Conservation (phyloP, 2,797 vertebrate species). For the Tachyglossus aculeatus region DNA sequence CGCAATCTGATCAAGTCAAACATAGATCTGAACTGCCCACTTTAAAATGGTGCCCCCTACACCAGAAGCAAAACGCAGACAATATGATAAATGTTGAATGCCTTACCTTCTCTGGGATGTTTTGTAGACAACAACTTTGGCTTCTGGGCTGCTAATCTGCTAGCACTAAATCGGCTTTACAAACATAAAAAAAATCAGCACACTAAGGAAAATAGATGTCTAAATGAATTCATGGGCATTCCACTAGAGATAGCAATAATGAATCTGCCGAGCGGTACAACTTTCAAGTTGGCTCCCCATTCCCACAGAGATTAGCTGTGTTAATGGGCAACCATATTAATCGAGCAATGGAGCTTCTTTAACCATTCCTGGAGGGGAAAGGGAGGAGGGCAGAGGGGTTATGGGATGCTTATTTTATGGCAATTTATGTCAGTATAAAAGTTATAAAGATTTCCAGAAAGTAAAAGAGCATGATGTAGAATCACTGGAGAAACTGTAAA, state of each 20-base stretch:
- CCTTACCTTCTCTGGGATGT: no score
- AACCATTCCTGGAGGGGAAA: conserved; percentile 64
- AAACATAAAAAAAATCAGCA: conserved; percentile 55
- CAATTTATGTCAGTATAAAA: conserved; percentile 78
- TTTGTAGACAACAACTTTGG: conserved; percentile 14
- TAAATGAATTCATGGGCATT: conserved; percentile 57
- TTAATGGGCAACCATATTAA: conserved; percentile 75
- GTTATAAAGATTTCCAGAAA: conserved; percentile 76
- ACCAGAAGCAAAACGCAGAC: no score
- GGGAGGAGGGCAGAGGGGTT: conserved; percentile 31
- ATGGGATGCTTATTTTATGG: conserved; percentile 71
- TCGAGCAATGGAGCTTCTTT: conserved; percentile 64
- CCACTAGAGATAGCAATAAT: conserved; percentile 55
- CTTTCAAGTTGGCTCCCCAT: conserved; percentile 48
- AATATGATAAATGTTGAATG: no score
- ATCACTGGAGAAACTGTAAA: conserved; percentile 75
- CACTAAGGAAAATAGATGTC: conserved; percentile 58
- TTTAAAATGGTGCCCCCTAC: no score
- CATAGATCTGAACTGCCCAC: no score
- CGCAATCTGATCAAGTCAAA: no score
- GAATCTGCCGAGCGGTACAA: conserved; percentile 54
- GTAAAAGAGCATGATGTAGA: conserved; percentile 77
- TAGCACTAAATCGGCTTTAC: conserved; percentile 54
- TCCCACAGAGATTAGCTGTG: conserved; percentile 59
- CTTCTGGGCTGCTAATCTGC: conserved; percentile 49